These are phyloP conservation scores for Thyatira batis DNA, from an alignment of 2,888 invertebrate species.

Conservation along the genomic window DNA sequence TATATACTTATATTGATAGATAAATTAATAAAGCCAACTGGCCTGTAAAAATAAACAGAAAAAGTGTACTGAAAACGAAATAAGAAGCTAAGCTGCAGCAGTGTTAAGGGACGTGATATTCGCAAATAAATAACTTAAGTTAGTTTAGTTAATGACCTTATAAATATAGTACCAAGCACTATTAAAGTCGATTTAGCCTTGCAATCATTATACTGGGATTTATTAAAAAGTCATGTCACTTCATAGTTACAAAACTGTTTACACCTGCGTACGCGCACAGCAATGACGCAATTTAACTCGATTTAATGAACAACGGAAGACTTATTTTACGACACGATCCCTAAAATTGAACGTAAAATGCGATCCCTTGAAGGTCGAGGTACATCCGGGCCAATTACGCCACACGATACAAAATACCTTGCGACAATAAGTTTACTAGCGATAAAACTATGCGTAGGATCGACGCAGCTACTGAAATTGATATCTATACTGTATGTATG, in stretches of 20 bases:
- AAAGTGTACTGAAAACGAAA: too few species aligned
- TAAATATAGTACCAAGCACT: too few species aligned
- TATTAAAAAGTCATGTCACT: too few species aligned
- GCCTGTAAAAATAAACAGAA: too few species aligned
- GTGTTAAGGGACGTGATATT: too few species aligned
- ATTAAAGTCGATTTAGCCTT: too few species aligned
- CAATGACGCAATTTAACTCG: not conserved
- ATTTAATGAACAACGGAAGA: not conserved
- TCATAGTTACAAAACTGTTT: not conserved
- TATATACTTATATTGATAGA: too few species aligned
- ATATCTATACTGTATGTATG: not conserved
- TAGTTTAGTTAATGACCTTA: too few species aligned
- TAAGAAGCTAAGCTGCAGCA: too few species aligned
- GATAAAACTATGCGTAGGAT: not conserved
- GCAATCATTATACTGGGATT: too few species aligned
- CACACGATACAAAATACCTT: not conserved
- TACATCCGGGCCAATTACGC: conserved; percentile 10
- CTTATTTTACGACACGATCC: not conserved
- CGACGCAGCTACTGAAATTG: not conserved
- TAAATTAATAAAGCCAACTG: too few species aligned
- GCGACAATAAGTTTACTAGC: not conserved
- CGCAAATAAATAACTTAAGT: too few species aligned
- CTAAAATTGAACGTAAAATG: conserved; percentile 4
- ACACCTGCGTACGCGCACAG: not conserved
- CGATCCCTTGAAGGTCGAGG: conserved; percentile 20